Evolutionary conservation across 1,140 invertebrate genomes (phyloP).

Genomic region (Drosophila eugracilis): DNA sequence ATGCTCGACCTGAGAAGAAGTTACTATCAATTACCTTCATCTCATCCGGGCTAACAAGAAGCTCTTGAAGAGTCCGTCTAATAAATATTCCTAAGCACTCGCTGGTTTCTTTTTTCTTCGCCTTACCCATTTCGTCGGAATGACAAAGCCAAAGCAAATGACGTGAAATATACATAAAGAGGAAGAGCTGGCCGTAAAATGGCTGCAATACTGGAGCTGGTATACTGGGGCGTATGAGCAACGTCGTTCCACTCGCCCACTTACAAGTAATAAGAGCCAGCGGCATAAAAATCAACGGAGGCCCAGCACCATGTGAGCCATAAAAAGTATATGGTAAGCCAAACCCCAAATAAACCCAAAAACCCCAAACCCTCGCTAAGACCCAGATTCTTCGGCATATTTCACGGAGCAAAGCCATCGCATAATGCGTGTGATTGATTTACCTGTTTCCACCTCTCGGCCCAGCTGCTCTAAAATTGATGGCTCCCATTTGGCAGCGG

Average conservation of each 20-base stretch:
- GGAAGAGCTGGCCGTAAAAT: slow-evolving; percentile 62
- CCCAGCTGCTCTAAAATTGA: slow-evolving; percentile 62
- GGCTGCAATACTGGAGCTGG: slow-evolving; percentile 30
- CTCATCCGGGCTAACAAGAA: slow-evolving; percentile 67
- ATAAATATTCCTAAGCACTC: slow-evolving; percentile 56
- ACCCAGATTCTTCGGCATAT: slow-evolving; percentile 36
- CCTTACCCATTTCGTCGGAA: slow-evolving; percentile 32
- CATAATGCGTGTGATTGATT: slow-evolving; percentile 78
- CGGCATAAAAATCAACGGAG: slow-evolving; percentile 69
- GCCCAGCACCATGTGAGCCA: slow-evolving; percentile 58
- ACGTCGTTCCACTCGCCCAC: slow-evolving; percentile 56
- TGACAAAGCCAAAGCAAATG: slow-evolving; percentile 74
- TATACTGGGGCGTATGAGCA: slow-evolving; percentile 59
- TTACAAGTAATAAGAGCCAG: slow-evolving; percentile 73
- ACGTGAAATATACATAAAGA: slow-evolving; percentile 67
- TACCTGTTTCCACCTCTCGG: slow-evolving; percentile 63
- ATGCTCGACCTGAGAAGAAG: slow-evolving; percentile 28
- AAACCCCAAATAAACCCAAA: slow-evolving; percentile 44
- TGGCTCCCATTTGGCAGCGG: slow-evolving; percentile 63
- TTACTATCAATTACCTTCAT: slow-evolving; percentile 76
- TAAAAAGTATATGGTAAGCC: slow-evolving; percentile 69
- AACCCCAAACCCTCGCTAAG: background rate
- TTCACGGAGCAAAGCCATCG: slow-evolving; percentile 61
- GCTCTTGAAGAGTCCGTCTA: slow-evolving; percentile 46
- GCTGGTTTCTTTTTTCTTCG: background rate